Evolutionary conservation across 2,797 vertebrate species (phyloP).

Genomic region (Lacerta agilis): DNA sequence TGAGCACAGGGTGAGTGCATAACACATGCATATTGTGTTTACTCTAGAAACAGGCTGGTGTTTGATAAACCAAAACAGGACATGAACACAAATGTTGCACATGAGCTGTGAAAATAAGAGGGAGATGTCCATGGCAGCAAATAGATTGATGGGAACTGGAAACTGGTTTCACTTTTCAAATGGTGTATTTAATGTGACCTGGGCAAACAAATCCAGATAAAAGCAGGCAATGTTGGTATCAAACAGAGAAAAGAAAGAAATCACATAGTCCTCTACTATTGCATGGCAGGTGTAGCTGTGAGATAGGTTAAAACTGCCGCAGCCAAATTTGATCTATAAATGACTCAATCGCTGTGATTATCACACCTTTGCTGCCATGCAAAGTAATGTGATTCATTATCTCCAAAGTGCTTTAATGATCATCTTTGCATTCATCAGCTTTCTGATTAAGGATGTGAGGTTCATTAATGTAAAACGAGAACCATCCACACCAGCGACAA

Average conservation of each 20-base stretch:
- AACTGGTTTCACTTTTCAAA: background rate
- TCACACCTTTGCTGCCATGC: too few species aligned
- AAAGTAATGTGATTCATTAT: background rate
- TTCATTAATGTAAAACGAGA: background rate
- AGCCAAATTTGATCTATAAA: background rate
- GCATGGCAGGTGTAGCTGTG: background rate
- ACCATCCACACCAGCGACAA: background rate
- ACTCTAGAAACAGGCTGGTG: background rate
- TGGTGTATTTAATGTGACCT: background rate
- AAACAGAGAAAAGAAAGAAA: background rate
- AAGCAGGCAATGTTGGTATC: background rate
- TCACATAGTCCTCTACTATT: background rate
- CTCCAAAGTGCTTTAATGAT: background rate
- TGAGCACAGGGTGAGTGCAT: background rate
- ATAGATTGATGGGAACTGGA: slow-evolving; percentile 12
- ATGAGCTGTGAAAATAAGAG: slow-evolving; percentile 21
- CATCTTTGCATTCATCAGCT: background rate
- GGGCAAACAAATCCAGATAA: background rate
- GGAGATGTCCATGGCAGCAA: background rate
- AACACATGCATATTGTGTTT: background rate
- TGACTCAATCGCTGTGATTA: background rate
- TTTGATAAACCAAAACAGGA: slow-evolving; percentile 8
- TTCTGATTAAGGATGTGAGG: background rate
- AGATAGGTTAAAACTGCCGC: background rate
- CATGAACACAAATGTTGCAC: slow-evolving; percentile 24